Base-by-base conservation (phyloP, 2,888 invertebrate genomes). In the Drosophila putrida region DNA sequence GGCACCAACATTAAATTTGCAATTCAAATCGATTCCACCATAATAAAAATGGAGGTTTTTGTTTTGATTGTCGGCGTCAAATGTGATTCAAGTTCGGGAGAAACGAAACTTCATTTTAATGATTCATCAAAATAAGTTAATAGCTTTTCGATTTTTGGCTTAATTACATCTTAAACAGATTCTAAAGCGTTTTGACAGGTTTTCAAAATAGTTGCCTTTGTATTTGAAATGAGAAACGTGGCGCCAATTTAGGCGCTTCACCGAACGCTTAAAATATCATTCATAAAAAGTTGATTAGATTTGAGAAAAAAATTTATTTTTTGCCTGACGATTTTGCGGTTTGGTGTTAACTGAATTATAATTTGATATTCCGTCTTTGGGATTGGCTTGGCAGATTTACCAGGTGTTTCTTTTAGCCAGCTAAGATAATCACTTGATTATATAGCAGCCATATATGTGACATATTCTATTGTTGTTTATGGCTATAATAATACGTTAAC, bases 91-190 rank as follows among this genome's bases (percentile, higher is more conserved):
- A 74, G 50, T 70, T 65, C 31, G 75, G 38, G 62, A 58, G 55
- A 62, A 73, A 73, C 51, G 72, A 75, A 75, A 73, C 71, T 75
- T 78, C 49, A 68, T 41, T 71, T 88, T 88, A 88, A 83, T 83
- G 73, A 83, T 71, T 83, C 88, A 83, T 83, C 88, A 82, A 86
- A 80, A 67, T 86, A 78, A 77, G 87, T 65, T 86, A 78, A 86
- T 82, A 43, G 66, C 66, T 57, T 73, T 78, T 75, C 64, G 62
- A 53, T 47, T 75, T 78, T 82, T 78, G 64, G 75, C 71, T 82
- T 83, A 82, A 83, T 88, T 82, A 80, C 61, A 61, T 54, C 58
- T 53, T 78, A 71, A 83, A 71, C 43, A 64, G 65, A 80, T 75
- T 77, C 78, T 65, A 60, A 80, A 68, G 41, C 58, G 67, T 68